A percentile compares a stretch with the other conserved stretches of the same genome.
phyloP scores from a whole-genome alignment of 2,113 vertebrate genomes.

The Ibidorhyncha struthersii region DNA sequence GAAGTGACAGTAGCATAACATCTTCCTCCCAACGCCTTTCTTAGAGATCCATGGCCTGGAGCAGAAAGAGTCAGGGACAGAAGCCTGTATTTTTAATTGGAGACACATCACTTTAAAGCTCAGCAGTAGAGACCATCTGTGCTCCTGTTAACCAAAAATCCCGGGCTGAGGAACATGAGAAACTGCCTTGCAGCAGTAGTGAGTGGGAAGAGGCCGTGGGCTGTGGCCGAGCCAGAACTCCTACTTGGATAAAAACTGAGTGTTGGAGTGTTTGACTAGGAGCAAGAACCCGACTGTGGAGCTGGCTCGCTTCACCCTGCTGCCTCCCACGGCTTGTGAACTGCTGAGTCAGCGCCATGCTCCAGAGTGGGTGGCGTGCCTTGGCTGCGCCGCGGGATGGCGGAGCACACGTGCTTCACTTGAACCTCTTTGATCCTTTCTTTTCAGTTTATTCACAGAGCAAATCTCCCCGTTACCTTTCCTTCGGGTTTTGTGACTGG shows the following conservation, averaged over 20 bases:
- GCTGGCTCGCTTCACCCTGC: not conserved
- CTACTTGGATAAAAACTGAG: not conserved
- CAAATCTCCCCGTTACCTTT: not conserved
- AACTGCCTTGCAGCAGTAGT: not conserved
- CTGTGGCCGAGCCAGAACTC: not conserved
- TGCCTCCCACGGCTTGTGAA: not conserved
- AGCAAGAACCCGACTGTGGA: not conserved
- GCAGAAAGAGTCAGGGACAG: not conserved
- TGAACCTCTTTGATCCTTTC: not conserved
- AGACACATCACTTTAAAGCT: not conserved
- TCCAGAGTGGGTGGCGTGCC: not conserved
- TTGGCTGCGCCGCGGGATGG: not conserved
- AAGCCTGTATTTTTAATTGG: not conserved
- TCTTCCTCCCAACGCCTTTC: not conserved
- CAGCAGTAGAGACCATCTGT: not conserved
- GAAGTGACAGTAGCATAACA: not conserved
- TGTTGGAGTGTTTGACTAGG: not conserved
- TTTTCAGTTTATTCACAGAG: not conserved
- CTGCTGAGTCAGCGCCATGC: not conserved
- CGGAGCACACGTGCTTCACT: not conserved
- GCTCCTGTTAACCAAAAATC: not conserved
- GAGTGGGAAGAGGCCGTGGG: not conserved
- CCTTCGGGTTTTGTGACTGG: not conserved
- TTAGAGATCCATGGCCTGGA: not conserved
- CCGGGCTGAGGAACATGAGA: not conserved